Evolutionary conservation across 2,888 invertebrate species (phyloP).

Genomic region (Cylindroiulus punctatus): DNA sequence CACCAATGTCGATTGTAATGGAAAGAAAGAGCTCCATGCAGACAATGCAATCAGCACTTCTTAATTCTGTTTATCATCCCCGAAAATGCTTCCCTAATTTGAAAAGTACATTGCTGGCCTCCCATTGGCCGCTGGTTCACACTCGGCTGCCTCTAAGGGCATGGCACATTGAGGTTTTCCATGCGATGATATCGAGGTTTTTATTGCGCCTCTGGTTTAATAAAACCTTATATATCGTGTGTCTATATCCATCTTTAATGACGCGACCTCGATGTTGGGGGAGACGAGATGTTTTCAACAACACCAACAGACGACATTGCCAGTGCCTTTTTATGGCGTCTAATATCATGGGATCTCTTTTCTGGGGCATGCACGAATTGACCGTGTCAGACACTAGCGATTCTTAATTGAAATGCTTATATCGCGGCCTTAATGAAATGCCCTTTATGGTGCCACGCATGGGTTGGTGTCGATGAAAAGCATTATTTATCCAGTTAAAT

Average conservation of each 20-base stretch:
- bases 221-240: slow-evolving; percentile 2
- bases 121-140: neutral
- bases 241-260: slow-evolving; percentile 39
- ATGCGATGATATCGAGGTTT: neutral
- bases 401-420: neutral
- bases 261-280: slow-evolving; percentile 5
- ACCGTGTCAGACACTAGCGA: neutral
- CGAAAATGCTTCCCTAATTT: slow-evolving; percentile 14
- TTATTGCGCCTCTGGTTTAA: slow-evolving; percentile 17
- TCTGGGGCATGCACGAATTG: neutral
- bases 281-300: slow-evolving; percentile 29
- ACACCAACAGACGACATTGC: neutral
- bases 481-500: too few relatives aligned
- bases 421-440: slow-evolving; percentile 14
- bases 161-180: neutral
- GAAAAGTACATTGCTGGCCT: neutral
- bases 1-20: slow-evolving; percentile 3
- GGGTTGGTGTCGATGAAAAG: too few relatives aligned
- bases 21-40: neutral
- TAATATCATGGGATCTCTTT: neutral
- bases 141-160: neutral
- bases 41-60: slow-evolving; percentile 26
- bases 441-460: too few relatives aligned
- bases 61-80: slow-evolving; percentile 31
- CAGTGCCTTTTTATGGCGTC: slow-evolving; percentile 1